These are phyloP conservation scores for Delphinus delphis DNA, from an alignment of 2,113 vertebrate species.

Conservation along the genomic window DNA sequence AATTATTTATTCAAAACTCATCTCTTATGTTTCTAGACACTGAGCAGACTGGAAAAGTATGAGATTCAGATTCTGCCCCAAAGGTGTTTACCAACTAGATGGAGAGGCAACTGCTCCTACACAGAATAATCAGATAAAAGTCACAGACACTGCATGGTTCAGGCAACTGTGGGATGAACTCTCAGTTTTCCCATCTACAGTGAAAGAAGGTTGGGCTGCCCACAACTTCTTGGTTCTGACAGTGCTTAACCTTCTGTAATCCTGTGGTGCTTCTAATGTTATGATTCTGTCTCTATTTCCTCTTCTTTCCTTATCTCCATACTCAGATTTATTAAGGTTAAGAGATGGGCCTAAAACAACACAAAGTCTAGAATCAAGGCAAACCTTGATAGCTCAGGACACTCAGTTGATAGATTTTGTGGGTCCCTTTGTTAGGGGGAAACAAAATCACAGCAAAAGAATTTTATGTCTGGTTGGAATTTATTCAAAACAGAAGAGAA, in stretches of 20 bases:
- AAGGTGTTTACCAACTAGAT: not conserved
- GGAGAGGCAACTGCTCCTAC: not conserved
- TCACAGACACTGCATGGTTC: not conserved
- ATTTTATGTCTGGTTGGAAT: not conserved
- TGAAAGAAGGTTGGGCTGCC: not conserved
- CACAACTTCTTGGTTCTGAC: not conserved
- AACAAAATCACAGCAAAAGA: not conserved
- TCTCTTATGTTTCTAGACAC: not conserved
- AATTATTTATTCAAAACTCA: not conserved
- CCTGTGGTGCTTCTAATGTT: not conserved
- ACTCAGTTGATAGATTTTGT: not conserved
- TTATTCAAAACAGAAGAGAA: not conserved
- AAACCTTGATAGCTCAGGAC: not conserved
- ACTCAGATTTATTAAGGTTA: not conserved
- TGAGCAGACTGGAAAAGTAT: not conserved
- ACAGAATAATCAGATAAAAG: not conserved
- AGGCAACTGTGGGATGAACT: not conserved
- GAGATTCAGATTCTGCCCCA: not conserved
- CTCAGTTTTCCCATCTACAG: not conserved
- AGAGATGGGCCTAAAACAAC: not conserved
- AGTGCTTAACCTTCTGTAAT: not conserved
- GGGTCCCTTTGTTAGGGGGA: not conserved
- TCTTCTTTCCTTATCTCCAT: not conserved
- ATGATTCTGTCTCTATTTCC: not conserved
- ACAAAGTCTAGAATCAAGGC: not conserved